Base-by-base conservation (phyloP, 2,888 invertebrate species). In the Acronicta psi region DNA sequence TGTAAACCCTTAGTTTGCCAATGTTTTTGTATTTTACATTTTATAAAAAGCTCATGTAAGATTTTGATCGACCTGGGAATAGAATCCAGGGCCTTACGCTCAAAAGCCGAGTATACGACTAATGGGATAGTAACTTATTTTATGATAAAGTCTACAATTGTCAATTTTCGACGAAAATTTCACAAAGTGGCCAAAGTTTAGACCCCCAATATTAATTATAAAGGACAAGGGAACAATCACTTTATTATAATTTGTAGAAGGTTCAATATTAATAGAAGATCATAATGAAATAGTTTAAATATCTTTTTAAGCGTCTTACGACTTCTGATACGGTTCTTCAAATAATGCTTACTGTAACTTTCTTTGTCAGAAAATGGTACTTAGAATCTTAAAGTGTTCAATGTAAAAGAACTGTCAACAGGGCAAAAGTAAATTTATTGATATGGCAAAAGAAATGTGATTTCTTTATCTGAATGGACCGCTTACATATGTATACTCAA, bases 121-220 rank as follows among this genome's bases (percentile, higher is more conserved):
- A 20, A 20, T 20, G 20, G 5, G 20, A 5, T 5, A 20, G 73
- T 80, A 71, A 83, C 79, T 82, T 80, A 4, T 20, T 81, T 75
- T 78, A 64, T 73, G 77, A 75, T 6, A 73, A 76, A 72, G 64
- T 53, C 72, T 68, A 77, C 58, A 64, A 72, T 59, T 67, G 71
- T 61, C 57, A 66, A 71, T 71, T 71, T 29, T 29, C 40, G 47
- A 66, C 56, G 67, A 71, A 66, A 69, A 57, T 71, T 66, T 61
- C 67, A 50, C 71, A 44, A 71, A 69, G 53, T 71, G 61, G 61
- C 34, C 43, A 69, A 69, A 64, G 62, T 70, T 70, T 56, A 46
- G 73, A 51, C 42, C 73, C 55, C 59, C 73, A 63, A 72, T n/a
- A n/a, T 70, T 70, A 68, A 70, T 70, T 68, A 59, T 42, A 44